These are phyloP conservation scores for Riparia riparia DNA, from an alignment of 2,113 vertebrate species.

Conservation along the genomic window DNA sequence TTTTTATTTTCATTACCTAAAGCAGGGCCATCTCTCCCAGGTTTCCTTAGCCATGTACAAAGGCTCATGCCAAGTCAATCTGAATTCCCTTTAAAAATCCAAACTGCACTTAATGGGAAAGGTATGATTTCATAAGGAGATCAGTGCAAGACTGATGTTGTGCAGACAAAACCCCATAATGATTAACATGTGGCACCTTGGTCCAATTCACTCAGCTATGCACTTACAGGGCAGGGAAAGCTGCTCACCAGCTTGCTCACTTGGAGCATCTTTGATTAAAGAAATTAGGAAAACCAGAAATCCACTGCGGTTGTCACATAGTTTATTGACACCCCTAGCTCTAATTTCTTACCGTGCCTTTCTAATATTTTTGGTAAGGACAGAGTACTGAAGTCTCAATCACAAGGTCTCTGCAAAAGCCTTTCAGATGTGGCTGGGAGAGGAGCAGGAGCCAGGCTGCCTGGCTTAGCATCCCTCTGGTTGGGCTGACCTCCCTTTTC, in stretches of 20 bases:
- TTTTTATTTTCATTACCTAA: neutral
- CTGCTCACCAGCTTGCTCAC: neutral
- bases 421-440: neutral
- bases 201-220: conserved; percentile 4
- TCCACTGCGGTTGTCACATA: neutral
- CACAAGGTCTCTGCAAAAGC: neutral
- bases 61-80: conserved; percentile 7
- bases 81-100: conserved; percentile 41
- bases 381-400: neutral
- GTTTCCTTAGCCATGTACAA: neutral
- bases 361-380: neutral
- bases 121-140: conserved; percentile 62
- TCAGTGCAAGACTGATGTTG: conserved; percentile 50
- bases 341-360: neutral
- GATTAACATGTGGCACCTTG: conserved; percentile 53
- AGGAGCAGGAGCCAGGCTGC: neutral
- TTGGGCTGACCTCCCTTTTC: neutral
- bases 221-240: neutral
- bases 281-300: neutral
- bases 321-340: neutral
- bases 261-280: neutral
- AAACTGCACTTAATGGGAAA: conserved; percentile 58
- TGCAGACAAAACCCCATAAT: conserved; percentile 52
- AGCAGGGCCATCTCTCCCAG: neutral
- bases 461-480: neutral